Conservation (phyloP, 1,140 invertebrate genomes). For the Hylaeus anthracinus region DNA sequence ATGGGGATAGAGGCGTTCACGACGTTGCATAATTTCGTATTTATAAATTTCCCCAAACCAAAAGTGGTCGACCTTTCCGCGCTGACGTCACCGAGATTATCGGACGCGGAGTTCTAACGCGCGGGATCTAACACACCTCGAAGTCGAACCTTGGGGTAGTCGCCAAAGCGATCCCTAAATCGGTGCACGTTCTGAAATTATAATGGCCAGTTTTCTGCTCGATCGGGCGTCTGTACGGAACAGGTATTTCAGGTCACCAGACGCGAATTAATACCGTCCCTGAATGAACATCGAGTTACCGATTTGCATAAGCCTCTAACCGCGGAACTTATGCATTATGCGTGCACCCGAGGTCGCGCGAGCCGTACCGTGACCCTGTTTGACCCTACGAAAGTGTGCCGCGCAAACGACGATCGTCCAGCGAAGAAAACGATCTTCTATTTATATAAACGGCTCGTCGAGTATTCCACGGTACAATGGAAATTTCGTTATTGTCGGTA, state of each 20-base stretch:
- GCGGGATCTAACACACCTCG: background rate
- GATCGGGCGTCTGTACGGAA: background rate
- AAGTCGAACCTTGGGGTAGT: background rate
- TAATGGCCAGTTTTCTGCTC: conserved; percentile 2
- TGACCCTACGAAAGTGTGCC: background rate
- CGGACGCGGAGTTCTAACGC: too few relatives aligned
- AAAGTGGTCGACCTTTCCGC: too few relatives aligned
- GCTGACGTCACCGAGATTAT: background rate
- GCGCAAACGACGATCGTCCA: background rate
- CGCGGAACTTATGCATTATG: conserved; percentile 29
- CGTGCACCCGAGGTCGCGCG: conserved; percentile 16
- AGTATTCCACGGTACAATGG: background rate
- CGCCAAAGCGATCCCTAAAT: background rate
- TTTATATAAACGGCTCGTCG: background rate
- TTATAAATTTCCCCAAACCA: too few relatives aligned
- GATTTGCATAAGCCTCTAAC: conserved; percentile 5
- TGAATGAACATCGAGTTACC: background rate
- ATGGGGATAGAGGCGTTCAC: too few relatives aligned
- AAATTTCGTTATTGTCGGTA: too few relatives aligned
- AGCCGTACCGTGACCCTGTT: background rate
- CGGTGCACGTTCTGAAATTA: background rate
- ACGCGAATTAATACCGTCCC: conserved; percentile 8
- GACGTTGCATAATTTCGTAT: too few relatives aligned
- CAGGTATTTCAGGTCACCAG: background rate
- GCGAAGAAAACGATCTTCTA: too few relatives aligned